Percentiles rank a stretch among this genome's conserved stretches.
These are phyloP conservation scores for Datnioides undecimradiatus DNA, from an alignment of 2,113 vertebrate species.

Conservation along the genomic window DNA sequence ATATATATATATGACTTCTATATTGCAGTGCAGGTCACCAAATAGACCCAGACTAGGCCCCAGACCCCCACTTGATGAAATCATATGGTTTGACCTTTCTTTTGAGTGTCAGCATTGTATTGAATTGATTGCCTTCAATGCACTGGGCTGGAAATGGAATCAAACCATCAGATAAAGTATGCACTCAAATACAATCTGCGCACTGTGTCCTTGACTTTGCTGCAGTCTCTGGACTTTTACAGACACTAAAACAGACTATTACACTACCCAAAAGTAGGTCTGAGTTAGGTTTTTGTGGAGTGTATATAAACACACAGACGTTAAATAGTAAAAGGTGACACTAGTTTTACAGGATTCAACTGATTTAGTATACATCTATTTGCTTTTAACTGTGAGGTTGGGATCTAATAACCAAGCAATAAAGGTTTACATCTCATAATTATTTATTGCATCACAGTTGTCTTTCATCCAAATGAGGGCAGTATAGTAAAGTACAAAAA, in stretches of 20 bases:
- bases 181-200: neutral
- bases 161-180: neutral
- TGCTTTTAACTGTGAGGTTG: neutral
- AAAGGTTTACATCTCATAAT: neutral
- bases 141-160: neutral
- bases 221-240: neutral
- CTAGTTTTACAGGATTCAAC: neutral
- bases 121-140: neutral
- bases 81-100: neutral
- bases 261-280: neutral
- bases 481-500: neutral
- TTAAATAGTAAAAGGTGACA: neutral
- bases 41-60: neutral
- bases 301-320: neutral
- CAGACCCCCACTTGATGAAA: neutral
- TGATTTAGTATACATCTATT: neutral
- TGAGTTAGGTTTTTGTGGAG: neutral
- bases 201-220: neutral
- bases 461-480: neutral
- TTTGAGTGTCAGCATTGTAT: neutral
- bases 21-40: neutral
- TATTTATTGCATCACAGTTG: constrained; percentile 13
- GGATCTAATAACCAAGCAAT: constrained; percentile 1
- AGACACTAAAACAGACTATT: too few species aligned
- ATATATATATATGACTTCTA: neutral